These are phyloP conservation scores for Esox niger DNA, from an alignment of 2,113 vertebrate genomes.

Conservation along the genomic window DNA sequence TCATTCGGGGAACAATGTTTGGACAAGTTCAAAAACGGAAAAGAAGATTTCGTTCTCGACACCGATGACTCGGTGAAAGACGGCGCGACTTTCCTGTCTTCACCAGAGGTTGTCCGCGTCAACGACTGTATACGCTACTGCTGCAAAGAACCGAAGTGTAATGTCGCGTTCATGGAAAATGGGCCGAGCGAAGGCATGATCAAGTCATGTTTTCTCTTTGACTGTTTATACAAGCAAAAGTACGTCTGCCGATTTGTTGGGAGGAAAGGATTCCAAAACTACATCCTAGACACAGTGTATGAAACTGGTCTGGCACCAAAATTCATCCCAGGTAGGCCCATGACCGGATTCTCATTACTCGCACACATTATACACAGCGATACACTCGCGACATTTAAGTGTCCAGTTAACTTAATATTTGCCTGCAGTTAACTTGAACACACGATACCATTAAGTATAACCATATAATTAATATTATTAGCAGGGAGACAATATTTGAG, in stretches of 20 bases:
- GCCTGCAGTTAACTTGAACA: too few relatives aligned
- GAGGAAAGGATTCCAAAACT: slow-evolving; percentile 81
- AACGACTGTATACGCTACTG: slow-evolving; percentile 84
- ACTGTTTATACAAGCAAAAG: slow-evolving; percentile 85
- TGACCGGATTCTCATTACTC: too few relatives aligned
- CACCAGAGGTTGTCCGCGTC: slow-evolving; percentile 61
- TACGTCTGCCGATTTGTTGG: slow-evolving; percentile 86
- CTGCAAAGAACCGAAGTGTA: slow-evolving; percentile 79
- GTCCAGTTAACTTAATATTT: too few relatives aligned
- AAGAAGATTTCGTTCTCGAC: slow-evolving; percentile 82
- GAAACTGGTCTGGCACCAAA: slow-evolving; percentile 58
- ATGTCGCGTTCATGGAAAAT: slow-evolving; percentile 84
- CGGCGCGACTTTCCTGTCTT: slow-evolving; percentile 83
- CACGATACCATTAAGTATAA: background rate
- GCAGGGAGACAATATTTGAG: background rate
- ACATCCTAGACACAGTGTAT: slow-evolving; percentile 70
- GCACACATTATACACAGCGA: too few relatives aligned
- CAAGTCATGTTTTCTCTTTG: slow-evolving; percentile 82
- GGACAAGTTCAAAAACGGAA: slow-evolving; percentile 68
- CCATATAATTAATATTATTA: background rate
- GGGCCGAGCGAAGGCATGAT: slow-evolving; percentile 40
- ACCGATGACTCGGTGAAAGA: slow-evolving; percentile 81
- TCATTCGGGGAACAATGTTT: slow-evolving; percentile 64
- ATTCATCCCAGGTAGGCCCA: slow-evolving; percentile 40
- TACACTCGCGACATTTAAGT: too few relatives aligned